Evolutionary conservation across 1,140 invertebrate species (phyloP), one percentile per base, ranked within the genome.

Genomic region (Orius insidiosus): DNA sequence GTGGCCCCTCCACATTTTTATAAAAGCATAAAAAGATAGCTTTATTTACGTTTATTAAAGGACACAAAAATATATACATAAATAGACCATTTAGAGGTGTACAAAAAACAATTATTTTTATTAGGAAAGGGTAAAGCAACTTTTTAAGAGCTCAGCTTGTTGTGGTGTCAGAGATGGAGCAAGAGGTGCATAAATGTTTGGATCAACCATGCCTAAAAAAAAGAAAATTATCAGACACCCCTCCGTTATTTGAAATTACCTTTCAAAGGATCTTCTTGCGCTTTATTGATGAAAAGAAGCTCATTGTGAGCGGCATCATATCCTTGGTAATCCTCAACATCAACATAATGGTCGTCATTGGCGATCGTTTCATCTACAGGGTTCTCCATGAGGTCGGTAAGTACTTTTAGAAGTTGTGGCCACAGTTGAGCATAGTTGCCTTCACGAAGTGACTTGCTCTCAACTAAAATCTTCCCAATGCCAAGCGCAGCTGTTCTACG

Each of bases 281-380:
- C 65, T 60, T 76, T 79, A 39, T 74, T 77, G 0, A 88, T 89
- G 69, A 83, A 93, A 9, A 78, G 69, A 1, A 97, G 68, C 60
- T 92, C 84, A 9, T 84, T 81, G 60, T 87, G 96, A 36, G 82
- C 76, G 13, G 83, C 80, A 65, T 94, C 87, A 63, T 90, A 95
- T 14, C 85, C 82, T 46, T 77, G 69, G 42, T 75, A 69, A 59
- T 93, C 86, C 38, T 90, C 86, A 31, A 85, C 72, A 56, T 92
- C 87, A 33, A 84, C 71, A 58, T 86, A 82, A 60, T 87, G 78
- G 63, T 94, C 88, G 57, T 87, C 85, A 2, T 80, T 78, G 16
- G 84, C 66, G 0, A 72, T 65, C 7, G 71, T 71, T 46, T 84
- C 76, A 66, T 93, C 87, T 36, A 76, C 72, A 0, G 89, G 88